A percentile compares a stretch with the other conserved stretches of the same genome.
Evolutionary conservation across 2,113 vertebrate genomes (phyloP).

Genomic region (Equus przewalskii): DNA sequence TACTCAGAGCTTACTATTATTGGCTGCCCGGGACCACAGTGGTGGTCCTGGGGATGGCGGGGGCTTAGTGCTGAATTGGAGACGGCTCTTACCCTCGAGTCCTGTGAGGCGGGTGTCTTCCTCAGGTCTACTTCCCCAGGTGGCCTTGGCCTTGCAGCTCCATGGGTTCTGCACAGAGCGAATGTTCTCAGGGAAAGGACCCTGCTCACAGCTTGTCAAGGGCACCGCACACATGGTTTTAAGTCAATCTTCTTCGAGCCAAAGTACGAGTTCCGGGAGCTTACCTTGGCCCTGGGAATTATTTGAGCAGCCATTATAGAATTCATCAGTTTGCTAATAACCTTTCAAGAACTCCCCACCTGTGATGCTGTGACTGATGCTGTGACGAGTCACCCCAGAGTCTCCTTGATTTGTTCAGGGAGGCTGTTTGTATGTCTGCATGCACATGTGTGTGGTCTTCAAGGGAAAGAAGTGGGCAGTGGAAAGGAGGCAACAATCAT

Average conservation of each 20-base stretch:
- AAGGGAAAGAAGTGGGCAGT: not conserved
- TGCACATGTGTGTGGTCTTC: not conserved
- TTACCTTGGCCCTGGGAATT: slow-evolving; percentile 25
- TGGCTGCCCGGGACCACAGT: not conserved
- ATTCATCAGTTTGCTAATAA: slow-evolving; percentile 66
- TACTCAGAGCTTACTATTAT: not conserved
- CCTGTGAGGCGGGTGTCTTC: not conserved
- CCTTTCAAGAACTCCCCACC: slow-evolving; percentile 36
- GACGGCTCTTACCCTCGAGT: not conserved
- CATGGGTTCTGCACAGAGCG: not conserved
- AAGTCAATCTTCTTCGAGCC: slow-evolving; percentile 26
- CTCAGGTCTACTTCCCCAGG: not conserved
- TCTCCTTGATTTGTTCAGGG: slow-evolving; percentile 25
- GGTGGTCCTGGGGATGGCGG: too few species aligned
- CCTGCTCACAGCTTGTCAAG: not conserved
- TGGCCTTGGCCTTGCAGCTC: not conserved
- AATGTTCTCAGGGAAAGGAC: not conserved
- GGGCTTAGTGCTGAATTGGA: not conserved
- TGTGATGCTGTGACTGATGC: slow-evolving; percentile 14
- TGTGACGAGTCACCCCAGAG: slow-evolving; percentile 40
- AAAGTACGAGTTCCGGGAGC: not conserved
- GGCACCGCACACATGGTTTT: not conserved
- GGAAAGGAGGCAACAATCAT: not conserved
- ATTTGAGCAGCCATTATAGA: not conserved
- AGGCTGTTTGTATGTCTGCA: not conserved